Percentiles rank a stretch among this genome's conserved stretches.
Evolutionary conservation across 2,797 vertebrate species (phyloP).

Genomic region (Micromesistius poutassou): DNA sequence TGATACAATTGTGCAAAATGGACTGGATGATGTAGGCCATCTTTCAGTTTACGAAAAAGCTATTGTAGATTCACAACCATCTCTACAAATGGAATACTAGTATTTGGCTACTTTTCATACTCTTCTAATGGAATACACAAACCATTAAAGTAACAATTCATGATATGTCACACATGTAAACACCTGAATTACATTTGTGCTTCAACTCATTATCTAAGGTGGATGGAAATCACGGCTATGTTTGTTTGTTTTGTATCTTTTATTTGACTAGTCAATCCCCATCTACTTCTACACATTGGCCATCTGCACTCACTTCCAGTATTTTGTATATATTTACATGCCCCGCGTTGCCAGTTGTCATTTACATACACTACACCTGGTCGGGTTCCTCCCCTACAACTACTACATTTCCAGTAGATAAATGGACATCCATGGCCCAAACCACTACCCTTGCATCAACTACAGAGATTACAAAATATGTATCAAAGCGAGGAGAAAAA

Average conservation of each 20-base stretch:
- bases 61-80: constrained; percentile 14
- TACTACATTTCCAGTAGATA: constrained; percentile 11
- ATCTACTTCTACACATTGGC: constrained; percentile 18
- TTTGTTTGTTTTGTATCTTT: constrained; percentile 35
- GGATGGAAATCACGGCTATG: constrained; percentile 6
- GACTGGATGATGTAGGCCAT: constrained; percentile 18
- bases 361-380: background rate
- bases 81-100: constrained; percentile 37
- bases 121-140: constrained; percentile 33
- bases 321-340: constrained; percentile 9
- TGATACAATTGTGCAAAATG: constrained; percentile 60
- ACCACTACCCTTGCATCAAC: constrained; percentile 18
- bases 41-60: constrained; percentile 7
- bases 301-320: background rate
- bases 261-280: constrained; percentile 23
- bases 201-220: constrained; percentile 25
- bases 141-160: constrained; percentile 23
- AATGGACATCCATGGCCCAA: background rate
- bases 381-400: constrained; percentile 8
- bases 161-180: constrained; percentile 37
- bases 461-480: constrained; percentile 15
- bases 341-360: background rate
- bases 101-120: constrained; percentile 28
- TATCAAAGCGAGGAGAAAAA: constrained; percentile 32
- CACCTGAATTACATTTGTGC: constrained; percentile 33